phyloP scores from a whole-genome alignment of 30 jellyfish, hydroid and myxozoan species.

The Hydractinia symbiolongicarpus region DNA sequence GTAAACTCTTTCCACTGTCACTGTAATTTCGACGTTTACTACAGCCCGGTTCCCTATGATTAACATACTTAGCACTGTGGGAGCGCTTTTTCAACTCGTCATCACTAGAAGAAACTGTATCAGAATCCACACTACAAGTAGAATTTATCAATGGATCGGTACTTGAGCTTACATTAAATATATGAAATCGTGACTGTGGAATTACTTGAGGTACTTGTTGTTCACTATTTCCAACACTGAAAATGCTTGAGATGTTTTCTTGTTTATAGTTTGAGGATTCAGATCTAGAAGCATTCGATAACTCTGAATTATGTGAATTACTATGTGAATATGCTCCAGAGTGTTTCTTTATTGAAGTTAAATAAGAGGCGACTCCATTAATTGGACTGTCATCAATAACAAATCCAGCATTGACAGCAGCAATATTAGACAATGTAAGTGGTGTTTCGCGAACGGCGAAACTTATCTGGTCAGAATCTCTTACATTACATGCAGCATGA shows the following conservation, averaged over 20 bases:
- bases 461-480: neutral
- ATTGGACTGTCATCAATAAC: slow-evolving; percentile 16
- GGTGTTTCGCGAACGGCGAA: slow-evolving; percentile 14
- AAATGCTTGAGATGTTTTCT: neutral
- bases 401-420: neutral
- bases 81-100: neutral
- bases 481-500: neutral
- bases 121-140: neutral
- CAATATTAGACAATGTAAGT: neutral
- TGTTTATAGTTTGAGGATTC: neutral
- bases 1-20: neutral
- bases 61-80: neutral
- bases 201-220: neutral
- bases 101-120: neutral
- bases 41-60: neutral
- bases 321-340: neutral
- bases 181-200: neutral
- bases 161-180: neutral
- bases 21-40: neutral
- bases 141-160: slow-evolving; percentile 4
- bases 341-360: neutral
- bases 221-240: neutral
- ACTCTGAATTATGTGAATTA: neutral
- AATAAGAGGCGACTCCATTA: slow-evolving; percentile 17
- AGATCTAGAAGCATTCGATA: neutral